phyloP scores from a whole-genome alignment of 1,140 invertebrate species.

The Drosophila kepulauana region DNA sequence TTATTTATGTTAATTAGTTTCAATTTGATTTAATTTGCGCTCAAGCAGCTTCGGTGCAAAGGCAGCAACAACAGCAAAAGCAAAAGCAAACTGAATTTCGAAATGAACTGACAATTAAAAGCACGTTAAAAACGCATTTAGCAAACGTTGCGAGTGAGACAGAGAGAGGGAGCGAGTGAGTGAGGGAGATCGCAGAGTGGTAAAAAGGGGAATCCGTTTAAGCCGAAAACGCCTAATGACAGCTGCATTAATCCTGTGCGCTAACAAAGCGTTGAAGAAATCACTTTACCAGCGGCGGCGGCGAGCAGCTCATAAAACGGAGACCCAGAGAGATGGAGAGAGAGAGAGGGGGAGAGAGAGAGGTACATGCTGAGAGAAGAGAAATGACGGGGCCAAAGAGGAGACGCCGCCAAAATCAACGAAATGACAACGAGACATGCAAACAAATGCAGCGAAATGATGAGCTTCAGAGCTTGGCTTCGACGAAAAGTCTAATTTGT shows the following conservation, averaged over 20 bases:
- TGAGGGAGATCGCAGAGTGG: background rate
- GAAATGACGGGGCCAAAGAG: slow-evolving; percentile 20
- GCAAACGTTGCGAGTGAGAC: slow-evolving; percentile 42
- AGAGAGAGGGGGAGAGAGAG: background rate
- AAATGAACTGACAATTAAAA: slow-evolving; percentile 81
- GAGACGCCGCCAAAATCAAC: slow-evolving; percentile 50
- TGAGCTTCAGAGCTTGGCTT: slow-evolving; percentile 42
- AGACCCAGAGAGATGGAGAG: slow-evolving; percentile 12
- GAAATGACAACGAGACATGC: slow-evolving; percentile 82
- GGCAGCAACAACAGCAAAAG: background rate
- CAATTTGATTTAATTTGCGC: slow-evolving; percentile 81
- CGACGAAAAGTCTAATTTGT: slow-evolving; percentile 84
- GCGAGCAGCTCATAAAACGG: slow-evolving; percentile 57
- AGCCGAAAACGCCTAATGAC: slow-evolving; percentile 82
- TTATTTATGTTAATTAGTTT: slow-evolving; percentile 84
- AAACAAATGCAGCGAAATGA: slow-evolving; percentile 70
- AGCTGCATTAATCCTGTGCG: slow-evolving; percentile 81
- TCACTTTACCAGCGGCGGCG: slow-evolving; percentile 84
- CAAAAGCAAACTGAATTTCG: background rate
- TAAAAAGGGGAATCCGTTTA: slow-evolving; percentile 63
- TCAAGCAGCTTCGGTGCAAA: slow-evolving; percentile 23
- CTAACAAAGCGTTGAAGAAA: slow-evolving; percentile 85
- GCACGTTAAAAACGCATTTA: slow-evolving; percentile 85
- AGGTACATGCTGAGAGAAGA: slow-evolving; percentile 2
- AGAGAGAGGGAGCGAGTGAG: background rate